Conservation (phyloP, 2,113 vertebrate species). For the Calypte anna region DNA sequence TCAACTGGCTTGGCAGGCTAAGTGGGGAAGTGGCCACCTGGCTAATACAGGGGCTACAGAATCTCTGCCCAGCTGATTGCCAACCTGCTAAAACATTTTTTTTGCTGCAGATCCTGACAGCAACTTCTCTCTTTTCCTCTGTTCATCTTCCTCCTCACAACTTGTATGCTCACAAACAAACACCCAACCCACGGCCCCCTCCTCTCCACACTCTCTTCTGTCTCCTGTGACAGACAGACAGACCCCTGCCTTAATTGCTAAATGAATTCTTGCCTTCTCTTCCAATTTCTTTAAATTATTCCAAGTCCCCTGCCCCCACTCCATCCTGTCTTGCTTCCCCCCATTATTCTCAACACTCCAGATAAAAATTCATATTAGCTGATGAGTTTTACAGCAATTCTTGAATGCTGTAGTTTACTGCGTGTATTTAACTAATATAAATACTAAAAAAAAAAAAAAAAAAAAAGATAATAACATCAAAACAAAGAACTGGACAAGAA, state of each 20-base stretch:
- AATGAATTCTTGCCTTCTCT: background rate
- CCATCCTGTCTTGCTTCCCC: background rate
- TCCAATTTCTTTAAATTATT: conserved; percentile 1
- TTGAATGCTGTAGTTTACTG: background rate
- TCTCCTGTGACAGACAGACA: background rate
- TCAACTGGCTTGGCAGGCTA: conserved; percentile 29
- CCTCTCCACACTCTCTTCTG: background rate
- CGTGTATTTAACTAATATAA: background rate
- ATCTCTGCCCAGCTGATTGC: background rate
- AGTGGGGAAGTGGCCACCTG: conserved; percentile 67
- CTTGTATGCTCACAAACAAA: background rate
- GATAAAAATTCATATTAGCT: background rate
- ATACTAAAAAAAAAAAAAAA: background rate
- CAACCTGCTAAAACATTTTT: background rate
- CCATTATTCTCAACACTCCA: background rate
- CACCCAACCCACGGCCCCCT: background rate
- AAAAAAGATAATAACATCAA: background rate
- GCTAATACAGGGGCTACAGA: background rate
- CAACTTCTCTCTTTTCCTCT: background rate
- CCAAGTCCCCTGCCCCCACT: background rate
- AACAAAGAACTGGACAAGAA: background rate
- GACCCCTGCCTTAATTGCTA: background rate
- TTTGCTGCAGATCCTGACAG: background rate
- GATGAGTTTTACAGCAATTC: background rate
- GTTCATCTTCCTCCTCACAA: background rate